phyloP scores from a whole-genome alignment of 2,888 invertebrate species.

The Tetanocera ferruginea region DNA sequence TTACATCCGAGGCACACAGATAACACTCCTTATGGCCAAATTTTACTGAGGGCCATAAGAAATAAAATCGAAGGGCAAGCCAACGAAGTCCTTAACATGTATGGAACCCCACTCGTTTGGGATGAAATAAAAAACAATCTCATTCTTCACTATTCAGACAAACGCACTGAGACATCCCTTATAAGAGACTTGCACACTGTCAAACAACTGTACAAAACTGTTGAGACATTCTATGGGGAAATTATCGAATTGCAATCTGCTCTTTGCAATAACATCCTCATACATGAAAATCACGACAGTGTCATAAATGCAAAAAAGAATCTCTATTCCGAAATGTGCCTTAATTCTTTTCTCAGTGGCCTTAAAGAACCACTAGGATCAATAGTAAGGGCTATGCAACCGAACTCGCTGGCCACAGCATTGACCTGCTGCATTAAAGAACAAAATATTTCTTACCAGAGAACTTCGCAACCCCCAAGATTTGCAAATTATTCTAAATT shows the following conservation, averaged over 20 bases:
- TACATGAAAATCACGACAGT: conserved; percentile 46
- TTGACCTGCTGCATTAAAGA: conserved; percentile 46
- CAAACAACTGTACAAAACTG: conserved; percentile 39
- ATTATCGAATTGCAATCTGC: conserved; percentile 47
- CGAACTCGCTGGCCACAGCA: conserved; percentile 36
- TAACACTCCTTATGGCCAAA: neutral
- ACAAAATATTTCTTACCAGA: conserved; percentile 36
- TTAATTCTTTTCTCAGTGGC: conserved; percentile 48
- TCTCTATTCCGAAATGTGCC: conserved; percentile 49
- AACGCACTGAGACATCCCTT: conserved; percentile 9
- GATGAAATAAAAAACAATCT: conserved; percentile 23
- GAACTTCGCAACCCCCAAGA: neutral
- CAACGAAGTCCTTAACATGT: neutral
- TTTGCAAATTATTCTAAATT: neutral
- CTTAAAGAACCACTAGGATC: conserved; percentile 51
- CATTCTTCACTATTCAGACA: neutral
- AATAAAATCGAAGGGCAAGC: conserved; percentile 25
- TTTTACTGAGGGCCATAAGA: conserved; percentile 20
- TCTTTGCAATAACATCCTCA: conserved; percentile 44
- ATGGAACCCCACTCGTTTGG: neutral
- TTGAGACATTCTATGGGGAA: conserved; percentile 46
- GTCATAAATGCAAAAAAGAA: conserved; percentile 42
- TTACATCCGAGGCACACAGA: too few relatives aligned
- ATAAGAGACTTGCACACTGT: conserved; percentile 17
- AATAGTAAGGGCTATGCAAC: conserved; percentile 48